Percentiles rank a stretch among this genome's conserved stretches.
Conservation (phyloP, 2,888 invertebrate genomes). For the Pristionchus maxplancki region DNA sequence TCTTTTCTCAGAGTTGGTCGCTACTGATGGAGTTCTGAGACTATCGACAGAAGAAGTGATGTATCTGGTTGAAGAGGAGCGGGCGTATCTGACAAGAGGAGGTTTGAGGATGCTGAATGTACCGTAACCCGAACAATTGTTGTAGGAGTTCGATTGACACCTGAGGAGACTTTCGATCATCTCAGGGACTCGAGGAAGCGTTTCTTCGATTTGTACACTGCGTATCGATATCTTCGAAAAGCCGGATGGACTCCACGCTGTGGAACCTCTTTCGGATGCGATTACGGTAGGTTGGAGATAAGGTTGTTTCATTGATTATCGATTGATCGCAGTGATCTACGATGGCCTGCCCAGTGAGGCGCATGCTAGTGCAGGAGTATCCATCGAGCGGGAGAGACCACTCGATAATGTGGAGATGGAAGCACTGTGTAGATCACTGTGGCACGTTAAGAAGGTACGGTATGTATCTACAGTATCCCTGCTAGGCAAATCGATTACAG, state of each 20-base stretch:
- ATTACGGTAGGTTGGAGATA: conserved; percentile 58
- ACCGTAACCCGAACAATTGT: background rate
- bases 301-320: background rate
- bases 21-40: background rate
- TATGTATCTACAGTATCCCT: background rate
- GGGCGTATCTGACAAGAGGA: background rate
- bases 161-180: conserved; percentile 1
- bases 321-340: conserved; percentile 44
- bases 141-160: background rate
- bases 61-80: conserved; percentile 39
- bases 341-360: conserved; percentile 1
- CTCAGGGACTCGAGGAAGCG: background rate
- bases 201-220: conserved; percentile 42
- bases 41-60: conserved; percentile 39
- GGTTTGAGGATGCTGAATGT: background rate
- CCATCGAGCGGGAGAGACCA: conserved; percentile 11
- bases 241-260: conserved; percentile 62
- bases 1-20: background rate
- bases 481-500: background rate
- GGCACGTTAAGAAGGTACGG: conserved; percentile 42
- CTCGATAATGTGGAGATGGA: conserved; percentile 30
- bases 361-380: conserved; percentile 44
- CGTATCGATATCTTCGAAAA: conserved; percentile 57
- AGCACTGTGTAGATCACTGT: conserved; percentile 18
- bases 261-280: conserved; percentile 63